A percentile compares a stretch with the other conserved stretches of the same genome.
Conservation (phyloP, 2,888 invertebrate genomes). For the Carabus problematicus region DNA sequence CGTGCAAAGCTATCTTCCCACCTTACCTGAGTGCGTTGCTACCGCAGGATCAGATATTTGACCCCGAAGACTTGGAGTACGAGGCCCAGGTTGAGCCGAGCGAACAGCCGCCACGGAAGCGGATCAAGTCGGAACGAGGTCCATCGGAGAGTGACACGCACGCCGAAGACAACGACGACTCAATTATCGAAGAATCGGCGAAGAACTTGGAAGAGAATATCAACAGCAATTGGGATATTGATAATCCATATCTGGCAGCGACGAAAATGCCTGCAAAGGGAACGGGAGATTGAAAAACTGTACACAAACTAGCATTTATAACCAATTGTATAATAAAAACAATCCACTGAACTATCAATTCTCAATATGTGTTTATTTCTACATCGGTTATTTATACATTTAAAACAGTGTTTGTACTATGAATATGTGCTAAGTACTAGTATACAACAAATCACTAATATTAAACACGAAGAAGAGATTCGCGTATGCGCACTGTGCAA, state of each 20-base stretch:
- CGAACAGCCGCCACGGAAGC: slow-evolving; percentile 54
- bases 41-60: slow-evolving; percentile 94
- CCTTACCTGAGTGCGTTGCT: slow-evolving; percentile 86
- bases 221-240: slow-evolving; percentile 66
- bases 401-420: too few species aligned
- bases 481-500: slow-evolving; percentile 24
- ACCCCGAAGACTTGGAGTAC: slow-evolving; percentile 83
- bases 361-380: too few species aligned
- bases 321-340: too few species aligned
- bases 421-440: too few species aligned
- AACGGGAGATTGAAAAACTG: too few species aligned
- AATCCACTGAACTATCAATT: too few species aligned
- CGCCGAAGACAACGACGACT: slow-evolving; percentile 54
- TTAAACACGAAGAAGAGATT: neutral
- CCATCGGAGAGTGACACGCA: slow-evolving; percentile 54
- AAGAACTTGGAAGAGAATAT: slow-evolving; percentile 56
- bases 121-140: slow-evolving; percentile 50
- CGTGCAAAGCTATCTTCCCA: slow-evolving; percentile 80
- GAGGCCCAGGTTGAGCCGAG: slow-evolving; percentile 67
- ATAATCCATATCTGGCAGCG: slow-evolving; percentile 74
- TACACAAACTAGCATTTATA: too few species aligned
- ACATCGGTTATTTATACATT: too few species aligned
- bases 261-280: slow-evolving; percentile 57
- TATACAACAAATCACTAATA: too few species aligned
- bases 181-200: slow-evolving; percentile 58